Evolutionary conservation across 2,797 vertebrate species (phyloP), one percentile per base, ranked within the genome.

Genomic region (Coluber constrictor): DNA sequence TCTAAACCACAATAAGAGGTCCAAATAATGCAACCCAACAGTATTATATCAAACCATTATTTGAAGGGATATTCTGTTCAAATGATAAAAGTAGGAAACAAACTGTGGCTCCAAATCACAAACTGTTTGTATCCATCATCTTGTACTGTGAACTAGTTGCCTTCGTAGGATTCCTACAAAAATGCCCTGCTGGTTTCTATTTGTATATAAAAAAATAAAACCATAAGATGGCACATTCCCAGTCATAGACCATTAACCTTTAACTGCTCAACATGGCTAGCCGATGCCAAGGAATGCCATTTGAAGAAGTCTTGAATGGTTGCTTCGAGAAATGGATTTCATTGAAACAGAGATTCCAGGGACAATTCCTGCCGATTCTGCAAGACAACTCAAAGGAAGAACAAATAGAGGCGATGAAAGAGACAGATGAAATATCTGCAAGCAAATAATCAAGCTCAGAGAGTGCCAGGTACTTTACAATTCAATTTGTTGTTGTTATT

Each of bases 141-240:
- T 92, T 92, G 54, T 60, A 29, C 5, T 87, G 29, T 57, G 60
- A 51, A 29, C 89, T 9, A 93, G 57, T 83, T 93, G 79, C 92
- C 79, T 90, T 61, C 51, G 57, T 90, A 89, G 66, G 79, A 89
- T 43, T 18, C 15, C 25, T 59, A 47, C 56, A 59, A 29, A 91
- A 61, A 74, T 70, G 12, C 61, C 18, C 25, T 83, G 43, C 43
- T 43, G 63, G 55, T 88, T 79, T 60, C 56, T 90, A 32, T 59
- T 59, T 27, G 56, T 55, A 51, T 51, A 27, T 20, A 87, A 92
- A 90, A 47, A 60, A 11, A 55, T 12, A 55, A 93, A 86, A 43
- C 7, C 89, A 89, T 23, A 12, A 37, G 27, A 92, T 47, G 23
- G n/a, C 47, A 60, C 20, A 60, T 56, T 92, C 37, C 1, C 57